Percentiles rank a stretch among this genome's conserved stretches.
phyloP scores from a whole-genome alignment of 2,797 vertebrate genomes.

The Crax fasciolata region DNA sequence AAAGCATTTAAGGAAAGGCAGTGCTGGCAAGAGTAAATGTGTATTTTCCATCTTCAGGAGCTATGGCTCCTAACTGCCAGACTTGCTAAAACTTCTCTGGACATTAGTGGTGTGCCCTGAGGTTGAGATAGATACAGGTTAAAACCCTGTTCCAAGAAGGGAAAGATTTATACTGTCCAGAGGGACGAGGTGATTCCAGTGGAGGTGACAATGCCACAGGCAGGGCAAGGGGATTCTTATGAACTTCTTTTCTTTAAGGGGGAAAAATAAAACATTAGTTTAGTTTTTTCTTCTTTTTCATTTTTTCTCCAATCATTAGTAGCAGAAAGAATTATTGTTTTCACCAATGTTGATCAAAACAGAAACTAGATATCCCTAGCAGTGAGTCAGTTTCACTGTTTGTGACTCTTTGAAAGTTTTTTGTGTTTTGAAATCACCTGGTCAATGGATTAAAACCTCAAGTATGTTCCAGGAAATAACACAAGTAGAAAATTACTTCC shows the following conservation, averaged over 20 bases:
- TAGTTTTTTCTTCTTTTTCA: neutral
- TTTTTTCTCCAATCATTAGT: neutral
- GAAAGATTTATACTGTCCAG: neutral
- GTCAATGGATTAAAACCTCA: neutral
- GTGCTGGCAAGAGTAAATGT: neutral
- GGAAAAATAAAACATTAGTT: neutral
- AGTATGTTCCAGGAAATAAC: neutral
- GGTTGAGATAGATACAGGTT: neutral
- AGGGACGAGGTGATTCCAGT: neutral
- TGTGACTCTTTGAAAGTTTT: neutral
- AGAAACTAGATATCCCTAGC: neutral
- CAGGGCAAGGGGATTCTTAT: neutral
- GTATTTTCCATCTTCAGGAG: neutral
- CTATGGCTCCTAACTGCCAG: neutral
- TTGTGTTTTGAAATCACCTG: neutral
- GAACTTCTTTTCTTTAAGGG: neutral
- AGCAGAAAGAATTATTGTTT: neutral
- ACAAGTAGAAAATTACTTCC: neutral
- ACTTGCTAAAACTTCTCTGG: neutral
- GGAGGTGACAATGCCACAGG: neutral
- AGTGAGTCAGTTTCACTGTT: neutral
- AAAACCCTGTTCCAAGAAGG: neutral
- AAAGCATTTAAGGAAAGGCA: neutral
- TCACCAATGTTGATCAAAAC: neutral
- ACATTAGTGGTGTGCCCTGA: neutral